A percentile compares a stretch with the other conserved stretches of the same genome.
These are phyloP conservation scores for Gastrophryne carolinensis DNA, from an alignment of 2,797 vertebrate genomes.

Conservation along the genomic window DNA sequence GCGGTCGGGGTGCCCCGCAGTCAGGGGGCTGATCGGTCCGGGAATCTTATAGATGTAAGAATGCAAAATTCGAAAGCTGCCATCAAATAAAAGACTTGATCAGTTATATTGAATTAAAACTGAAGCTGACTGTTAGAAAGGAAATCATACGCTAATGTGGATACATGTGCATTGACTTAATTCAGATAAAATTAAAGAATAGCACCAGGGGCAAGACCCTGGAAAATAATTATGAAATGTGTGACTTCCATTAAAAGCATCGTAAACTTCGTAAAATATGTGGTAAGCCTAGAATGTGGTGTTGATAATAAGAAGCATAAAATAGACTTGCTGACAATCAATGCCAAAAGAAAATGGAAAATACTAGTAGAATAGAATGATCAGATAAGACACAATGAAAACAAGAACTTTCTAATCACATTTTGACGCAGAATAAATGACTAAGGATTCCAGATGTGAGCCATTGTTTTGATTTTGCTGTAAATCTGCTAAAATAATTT, in stretches of 20 bases:
- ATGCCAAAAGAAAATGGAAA: not conserved
- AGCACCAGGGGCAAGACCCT: not conserved
- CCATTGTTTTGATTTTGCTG: no score
- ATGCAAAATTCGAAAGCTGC: not conserved
- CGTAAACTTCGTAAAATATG: not conserved
- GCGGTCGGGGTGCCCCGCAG: no score
- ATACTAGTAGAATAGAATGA: not conserved
- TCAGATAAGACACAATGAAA: not conserved
- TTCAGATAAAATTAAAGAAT: not conserved
- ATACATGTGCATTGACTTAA: not conserved
- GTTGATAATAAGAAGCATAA: constrained; percentile 1
- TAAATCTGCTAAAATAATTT: no score
- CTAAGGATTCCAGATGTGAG: no score
- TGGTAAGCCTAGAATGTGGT: not conserved
- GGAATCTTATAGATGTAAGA: not conserved
- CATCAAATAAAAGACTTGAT: not conserved
- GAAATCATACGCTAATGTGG: not conserved
- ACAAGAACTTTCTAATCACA: not conserved
- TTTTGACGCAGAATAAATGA: no score
- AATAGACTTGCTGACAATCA: not conserved
- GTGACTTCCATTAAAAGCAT: not conserved
- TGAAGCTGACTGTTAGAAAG: not conserved
- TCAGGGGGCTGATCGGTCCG: no score
- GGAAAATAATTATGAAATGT: constrained; percentile 3
- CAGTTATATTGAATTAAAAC: not conserved